phyloP scores from a whole-genome alignment of 2,113 vertebrate species.

The Oophaga pumilio region DNA sequence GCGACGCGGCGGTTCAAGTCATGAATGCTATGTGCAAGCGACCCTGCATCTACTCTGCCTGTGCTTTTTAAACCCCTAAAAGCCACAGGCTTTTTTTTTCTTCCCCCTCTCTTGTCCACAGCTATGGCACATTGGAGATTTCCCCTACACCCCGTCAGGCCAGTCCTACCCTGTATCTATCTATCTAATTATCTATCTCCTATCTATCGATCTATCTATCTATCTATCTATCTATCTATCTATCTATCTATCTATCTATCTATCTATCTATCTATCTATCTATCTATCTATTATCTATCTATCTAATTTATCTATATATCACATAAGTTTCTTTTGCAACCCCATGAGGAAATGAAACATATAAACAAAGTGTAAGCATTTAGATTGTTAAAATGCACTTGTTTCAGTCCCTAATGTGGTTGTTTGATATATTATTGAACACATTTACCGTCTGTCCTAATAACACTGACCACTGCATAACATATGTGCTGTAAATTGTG shows the following conservation, averaged over 20 bases:
- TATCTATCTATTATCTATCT: not conserved
- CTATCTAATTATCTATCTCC: not conserved
- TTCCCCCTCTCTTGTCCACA: no score
- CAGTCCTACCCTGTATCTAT: no score
- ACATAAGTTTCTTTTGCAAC: not conserved
- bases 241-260: not conserved
- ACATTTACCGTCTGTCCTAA: constrained; percentile 43
- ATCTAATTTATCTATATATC: not conserved
- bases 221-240: not conserved
- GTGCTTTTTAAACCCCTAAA: no score
- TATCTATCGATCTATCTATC: not conserved
- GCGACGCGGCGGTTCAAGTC: no score
- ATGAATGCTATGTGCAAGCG: no score
- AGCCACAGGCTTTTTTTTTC: no score
- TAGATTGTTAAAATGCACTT: constrained; percentile 23
- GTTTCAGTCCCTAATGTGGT: constrained; percentile 8
- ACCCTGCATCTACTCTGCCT: no score
- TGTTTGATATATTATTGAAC: constrained; percentile 32
- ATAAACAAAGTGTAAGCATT: constrained; percentile 16
- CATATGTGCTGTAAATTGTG: constrained; percentile 41
- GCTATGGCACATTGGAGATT: no score
- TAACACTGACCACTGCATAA: constrained; percentile 32
- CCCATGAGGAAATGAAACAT: not conserved
- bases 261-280: not conserved
- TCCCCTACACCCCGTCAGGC: no score